Evolutionary conservation across 2,113 vertebrate species (phyloP).

Genomic region (Megalops atlanticus): DNA sequence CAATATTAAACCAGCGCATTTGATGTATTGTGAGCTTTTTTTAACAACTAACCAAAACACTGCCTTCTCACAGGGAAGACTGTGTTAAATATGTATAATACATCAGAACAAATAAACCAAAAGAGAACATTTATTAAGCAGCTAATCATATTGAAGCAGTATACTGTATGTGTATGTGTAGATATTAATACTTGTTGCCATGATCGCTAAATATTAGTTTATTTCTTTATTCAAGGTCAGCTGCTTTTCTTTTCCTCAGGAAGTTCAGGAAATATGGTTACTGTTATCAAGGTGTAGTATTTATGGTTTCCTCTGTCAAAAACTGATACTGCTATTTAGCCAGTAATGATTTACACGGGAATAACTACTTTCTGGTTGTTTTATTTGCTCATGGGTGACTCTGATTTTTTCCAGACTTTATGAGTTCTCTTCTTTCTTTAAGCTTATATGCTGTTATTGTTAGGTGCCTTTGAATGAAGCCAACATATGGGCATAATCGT

Average conservation of each 20-base stretch:
- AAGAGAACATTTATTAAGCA: no score
- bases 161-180: no score
- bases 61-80: no score
- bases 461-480: not conserved
- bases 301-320: not conserved
- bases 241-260: not conserved
- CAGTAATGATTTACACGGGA: not conserved
- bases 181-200: not conserved
- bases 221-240: not conserved
- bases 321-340: not conserved
- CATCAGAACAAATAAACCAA: no score
- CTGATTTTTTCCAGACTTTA: no score
- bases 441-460: no score
- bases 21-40: not conserved
- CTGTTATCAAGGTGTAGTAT: not conserved
- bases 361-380: no score
- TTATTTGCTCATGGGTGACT: no score
- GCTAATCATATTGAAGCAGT: no score
- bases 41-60: not conserved
- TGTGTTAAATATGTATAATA: no score
- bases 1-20: not conserved
- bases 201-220: not conserved
- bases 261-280: not conserved
- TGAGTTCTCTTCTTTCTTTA: no score
- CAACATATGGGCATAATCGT: not conserved